These are phyloP conservation scores for Ramphastos sulfuratus DNA, from an alignment of 2,113 vertebrate species.

Conservation along the genomic window DNA sequence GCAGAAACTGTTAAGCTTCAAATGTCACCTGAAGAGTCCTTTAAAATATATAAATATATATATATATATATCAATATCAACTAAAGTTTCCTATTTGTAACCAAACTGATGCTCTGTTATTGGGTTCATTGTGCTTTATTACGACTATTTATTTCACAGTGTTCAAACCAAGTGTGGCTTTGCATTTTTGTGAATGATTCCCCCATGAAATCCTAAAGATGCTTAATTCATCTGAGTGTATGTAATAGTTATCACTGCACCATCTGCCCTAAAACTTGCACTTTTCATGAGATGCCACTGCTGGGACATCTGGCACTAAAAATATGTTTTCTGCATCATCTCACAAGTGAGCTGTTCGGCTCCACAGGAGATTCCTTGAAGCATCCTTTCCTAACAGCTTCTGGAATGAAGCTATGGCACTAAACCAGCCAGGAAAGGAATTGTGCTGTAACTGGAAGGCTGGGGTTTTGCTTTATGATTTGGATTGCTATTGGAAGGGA, in stretches of 20 bases:
- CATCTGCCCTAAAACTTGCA: constrained; percentile 47
- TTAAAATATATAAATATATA: not conserved
- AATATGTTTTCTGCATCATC: constrained; percentile 56
- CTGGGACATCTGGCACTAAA: constrained; percentile 50
- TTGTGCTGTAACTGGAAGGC: constrained; percentile 13
- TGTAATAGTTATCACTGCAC: not conserved
- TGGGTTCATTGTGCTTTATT: not conserved
- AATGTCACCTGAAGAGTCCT: not conserved
- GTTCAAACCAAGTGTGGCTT: not conserved
- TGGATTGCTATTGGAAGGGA: constrained; percentile 24
- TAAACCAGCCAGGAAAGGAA: not conserved
- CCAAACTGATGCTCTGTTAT: not conserved
- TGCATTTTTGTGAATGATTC: constrained; percentile 14
- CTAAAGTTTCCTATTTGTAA: not conserved
- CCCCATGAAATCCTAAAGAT: not conserved
- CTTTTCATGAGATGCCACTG: constrained; percentile 11
- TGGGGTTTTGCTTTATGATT: constrained; percentile 16
- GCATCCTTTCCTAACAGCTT: not conserved
- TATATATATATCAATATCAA: not conserved
- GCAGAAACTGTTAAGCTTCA: not conserved
- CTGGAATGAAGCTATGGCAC: not conserved
- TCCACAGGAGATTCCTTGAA: constrained; percentile 13
- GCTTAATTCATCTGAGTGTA: not conserved
- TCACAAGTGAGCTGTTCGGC: constrained; percentile 16
- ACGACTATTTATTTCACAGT: not conserved